phyloP scores from a whole-genome alignment of 2,113 vertebrate species.

The Motacilla tschutschensis region DNA sequence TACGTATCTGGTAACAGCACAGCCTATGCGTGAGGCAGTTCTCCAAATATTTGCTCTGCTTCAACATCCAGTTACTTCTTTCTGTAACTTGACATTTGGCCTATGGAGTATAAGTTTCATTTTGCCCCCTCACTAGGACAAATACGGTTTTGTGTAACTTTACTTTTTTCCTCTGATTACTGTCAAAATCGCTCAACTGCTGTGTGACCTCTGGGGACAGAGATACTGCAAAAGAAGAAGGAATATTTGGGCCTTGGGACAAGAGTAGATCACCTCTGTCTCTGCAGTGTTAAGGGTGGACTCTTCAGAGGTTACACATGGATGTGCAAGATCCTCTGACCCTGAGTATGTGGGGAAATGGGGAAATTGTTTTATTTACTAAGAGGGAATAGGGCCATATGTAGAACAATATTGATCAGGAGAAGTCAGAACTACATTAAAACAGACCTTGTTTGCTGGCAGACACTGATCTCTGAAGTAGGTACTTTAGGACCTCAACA shows the following conservation, averaged over 20 bases:
- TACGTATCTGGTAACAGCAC: neutral
- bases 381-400: neutral
- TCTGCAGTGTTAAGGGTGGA: neutral
- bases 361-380: neutral
- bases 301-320: neutral
- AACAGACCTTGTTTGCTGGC: neutral
- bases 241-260: neutral
- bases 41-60: neutral
- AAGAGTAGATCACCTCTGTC: neutral
- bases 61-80: neutral
- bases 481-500: neutral
- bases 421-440: neutral
- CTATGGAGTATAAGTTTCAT: neutral
- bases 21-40: neutral
- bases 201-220: neutral
- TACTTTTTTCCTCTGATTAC: neutral
- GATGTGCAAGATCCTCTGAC: neutral
- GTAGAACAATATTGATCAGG: neutral
- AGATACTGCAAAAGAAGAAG: neutral
- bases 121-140: neutral
- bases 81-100: neutral
- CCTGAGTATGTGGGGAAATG: neutral
- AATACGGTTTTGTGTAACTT: neutral
- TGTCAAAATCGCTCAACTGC: neutral
- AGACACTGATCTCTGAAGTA: neutral